Evolutionary conservation across 2,888 invertebrate genomes (phyloP), one percentile per base, ranked within the genome.

Genomic region (Falcaria lacertinaria): DNA sequence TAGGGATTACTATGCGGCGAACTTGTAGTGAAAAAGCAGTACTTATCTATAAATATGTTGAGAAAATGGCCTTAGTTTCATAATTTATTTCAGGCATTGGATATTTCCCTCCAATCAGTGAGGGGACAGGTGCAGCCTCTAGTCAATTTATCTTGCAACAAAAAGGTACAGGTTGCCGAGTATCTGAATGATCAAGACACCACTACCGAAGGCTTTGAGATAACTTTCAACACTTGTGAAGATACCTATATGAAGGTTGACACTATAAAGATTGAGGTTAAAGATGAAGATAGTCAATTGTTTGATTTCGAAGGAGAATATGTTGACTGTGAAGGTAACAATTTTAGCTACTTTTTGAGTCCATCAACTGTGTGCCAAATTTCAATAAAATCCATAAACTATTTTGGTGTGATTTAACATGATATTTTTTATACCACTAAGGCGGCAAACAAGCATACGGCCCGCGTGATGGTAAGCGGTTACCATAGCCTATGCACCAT

Each of bases 261-360:
- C 1, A 48, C 56, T 15, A 50, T 83, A 0, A 83, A 83, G 45
- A 6, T 64, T 1, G 84, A 85, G 45, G 47, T 72, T 35, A 77
- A 83, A 36, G 65, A 70, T 6, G 83, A 83, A 35, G 60, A 63
- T 3, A 40, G 41, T 13, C 36, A 47, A 3, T n/a, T 43, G 0
- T 41, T 50, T 0, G 62, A 69, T 0, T 50, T 62, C 3, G 72
- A 74, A 16, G 67, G 47, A 1, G 76, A 74, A 15, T 65, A 70
- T 43, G 41, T 64, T 40, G 65, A 61, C 22, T 57, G 64, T 54
- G 64, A 65, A 62, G 74, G 72, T 73, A 42, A 45, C 46, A 44
- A 8, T 35, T 37, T 13, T 22, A 36, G 28, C 33, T 15, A n/a
- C n/a, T n/a, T n/a, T n/a, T n/a, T n/a, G n/a, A n/a, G n/a, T n/a